Evolutionary conservation across 1,140 invertebrate species (phyloP).

Genomic region (Leucophenga varia): DNA sequence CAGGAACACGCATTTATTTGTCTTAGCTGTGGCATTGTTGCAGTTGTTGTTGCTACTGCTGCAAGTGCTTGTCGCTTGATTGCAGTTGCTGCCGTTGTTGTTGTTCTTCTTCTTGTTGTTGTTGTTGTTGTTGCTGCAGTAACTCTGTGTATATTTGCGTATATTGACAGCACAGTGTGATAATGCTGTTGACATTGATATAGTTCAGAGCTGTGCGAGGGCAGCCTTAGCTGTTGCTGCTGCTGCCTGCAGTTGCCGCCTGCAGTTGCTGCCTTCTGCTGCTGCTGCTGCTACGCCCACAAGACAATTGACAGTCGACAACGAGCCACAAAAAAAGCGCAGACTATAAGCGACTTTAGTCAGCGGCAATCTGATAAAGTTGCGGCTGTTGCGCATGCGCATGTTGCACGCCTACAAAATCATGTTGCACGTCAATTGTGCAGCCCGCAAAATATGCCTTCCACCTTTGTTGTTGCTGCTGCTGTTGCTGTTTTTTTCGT

Average conservation of each 20-base stretch:
- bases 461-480: too few relatives aligned
- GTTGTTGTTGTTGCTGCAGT: slow-evolving; percentile 9
- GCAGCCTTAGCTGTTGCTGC: slow-evolving; percentile 2
- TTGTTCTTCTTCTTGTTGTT: slow-evolving; percentile 6
- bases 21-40: slow-evolving; percentile 30
- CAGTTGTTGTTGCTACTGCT: slow-evolving; percentile 23
- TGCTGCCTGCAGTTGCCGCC: slow-evolving; percentile 17
- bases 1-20: slow-evolving; percentile 39
- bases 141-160: slow-evolving; percentile 38
- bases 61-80: slow-evolving; percentile 28
- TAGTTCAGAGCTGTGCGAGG: slow-evolving; percentile 24
- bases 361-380: slow-evolving; percentile 44
- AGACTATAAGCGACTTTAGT: slow-evolving; percentile 16
- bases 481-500: slow-evolving; percentile 15
- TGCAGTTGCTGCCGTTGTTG: slow-evolving; percentile 18
- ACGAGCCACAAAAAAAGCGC: slow-evolving; percentile 29
- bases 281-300: slow-evolving; percentile 42
- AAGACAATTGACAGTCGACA: slow-evolving; percentile 52
- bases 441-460: slow-evolving; percentile 40
- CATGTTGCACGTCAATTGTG: slow-evolving; percentile 55
- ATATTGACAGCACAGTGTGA: slow-evolving; percentile 48
- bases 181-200: slow-evolving; percentile 53
- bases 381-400: slow-evolving; percentile 50
- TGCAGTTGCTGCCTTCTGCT: slow-evolving; percentile 14
- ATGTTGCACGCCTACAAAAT: slow-evolving; percentile 57